These are phyloP conservation scores for Anthrax anthrax DNA, from an alignment of 2,888 invertebrate species.

Conservation along the genomic window DNA sequence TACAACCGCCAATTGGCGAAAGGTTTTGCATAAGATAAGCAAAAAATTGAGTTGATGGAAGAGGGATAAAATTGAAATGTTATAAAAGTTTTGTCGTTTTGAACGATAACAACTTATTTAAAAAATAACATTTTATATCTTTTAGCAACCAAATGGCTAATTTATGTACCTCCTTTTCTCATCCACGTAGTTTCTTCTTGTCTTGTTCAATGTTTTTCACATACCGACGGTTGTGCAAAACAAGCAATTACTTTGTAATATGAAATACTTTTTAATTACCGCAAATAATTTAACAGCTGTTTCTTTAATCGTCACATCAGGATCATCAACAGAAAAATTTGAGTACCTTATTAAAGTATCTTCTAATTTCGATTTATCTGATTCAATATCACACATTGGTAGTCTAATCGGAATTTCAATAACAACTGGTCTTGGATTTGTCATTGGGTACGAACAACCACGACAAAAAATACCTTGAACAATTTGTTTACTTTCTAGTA, in stretches of 20 bases:
- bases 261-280: constrained; percentile 48
- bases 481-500: constrained; percentile 63
- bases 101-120: too few species aligned
- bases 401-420: constrained; percentile 59
- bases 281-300: constrained; percentile 82
- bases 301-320: constrained; percentile 56
- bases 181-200: too few species aligned
- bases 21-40: not conserved
- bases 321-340: constrained; percentile 44
- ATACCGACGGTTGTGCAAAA: too few species aligned
- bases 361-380: constrained; percentile 72
- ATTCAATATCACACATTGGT: constrained; percentile 60
- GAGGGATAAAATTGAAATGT: too few species aligned
- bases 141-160: too few species aligned
- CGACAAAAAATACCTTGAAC: constrained; percentile 76
- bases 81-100: too few species aligned
- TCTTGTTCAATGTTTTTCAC: too few species aligned
- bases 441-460: constrained; percentile 75
- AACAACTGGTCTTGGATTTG: constrained; percentile 72
- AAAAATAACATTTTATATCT: not conserved
- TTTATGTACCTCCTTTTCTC: too few species aligned
- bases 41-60: too few species aligned
- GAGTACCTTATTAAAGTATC: constrained; percentile 53
- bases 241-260: too few species aligned
- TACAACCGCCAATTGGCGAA: too few species aligned